Base-by-base conservation (phyloP, 2,797 vertebrate species). In the Epinephelus awoara region DNA sequence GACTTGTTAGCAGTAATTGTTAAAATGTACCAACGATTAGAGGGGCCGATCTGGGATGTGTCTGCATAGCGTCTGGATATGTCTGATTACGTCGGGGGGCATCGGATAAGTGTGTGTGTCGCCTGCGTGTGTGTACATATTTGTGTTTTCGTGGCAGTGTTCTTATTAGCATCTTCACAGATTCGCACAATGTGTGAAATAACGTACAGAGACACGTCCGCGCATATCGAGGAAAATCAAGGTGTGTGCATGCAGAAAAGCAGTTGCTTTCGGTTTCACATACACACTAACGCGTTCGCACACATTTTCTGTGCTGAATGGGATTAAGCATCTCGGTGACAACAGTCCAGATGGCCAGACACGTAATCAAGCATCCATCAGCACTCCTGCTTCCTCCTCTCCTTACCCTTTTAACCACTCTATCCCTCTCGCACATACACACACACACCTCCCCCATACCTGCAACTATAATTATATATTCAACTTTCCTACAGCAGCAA, bases 1-100 rank as follows among this genome's bases (percentile, higher is more conserved):
- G 90, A 95, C 93, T 93, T 93, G 94, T 94, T 94, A 90, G 85
- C 88, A 49, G 92, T 94, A 95, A 95, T 96, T 96, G 93, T 94
- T 92, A 89, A 93, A 93, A 93, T 93, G 92, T 92, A 93, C 75
- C 90, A 88, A 88, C 77, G 88, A 94, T 93, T 94, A 93, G 80
- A 85, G 77, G 75, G 87, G 86, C 84, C 52, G 78, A 86, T 92
- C 88, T 88, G 86, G 90, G 92, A 90, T 89, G 89, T 86, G 88
- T 87, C 86, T 64, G 57, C 80, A 44, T 57, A 47, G 80, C 55
- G 55, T 79, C 81, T 85, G 91, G 85, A 84, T 90, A 67, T 83
- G 87, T 91, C 89, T 85, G 84, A 90, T 92, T 90, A 89, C 23
- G 38, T 75, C 34, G 76, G 55, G 67, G 80, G 61, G 76, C 58